These are phyloP conservation scores for Acleris sparsana DNA, from an alignment of 2,888 invertebrate genomes.

Conservation along the genomic window DNA sequence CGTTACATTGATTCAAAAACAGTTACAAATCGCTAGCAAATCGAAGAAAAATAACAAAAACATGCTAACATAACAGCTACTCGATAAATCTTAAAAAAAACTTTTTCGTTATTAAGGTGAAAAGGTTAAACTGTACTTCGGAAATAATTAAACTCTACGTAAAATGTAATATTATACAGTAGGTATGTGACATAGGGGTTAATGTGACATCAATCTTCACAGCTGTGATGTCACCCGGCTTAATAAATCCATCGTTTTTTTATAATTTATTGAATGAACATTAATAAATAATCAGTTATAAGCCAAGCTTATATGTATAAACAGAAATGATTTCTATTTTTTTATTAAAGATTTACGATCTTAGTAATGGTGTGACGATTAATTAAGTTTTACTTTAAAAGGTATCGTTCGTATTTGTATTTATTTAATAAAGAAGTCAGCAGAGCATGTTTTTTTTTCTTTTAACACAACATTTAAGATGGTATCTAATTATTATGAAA, in stretches of 20 bases:
- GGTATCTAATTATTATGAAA: too few species aligned
- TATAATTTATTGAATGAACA: constrained; percentile 19
- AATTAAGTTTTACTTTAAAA: constrained; percentile 6
- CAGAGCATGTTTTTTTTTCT: neutral
- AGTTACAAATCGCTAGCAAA: constrained; percentile 7
- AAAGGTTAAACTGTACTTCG: constrained; percentile 16
- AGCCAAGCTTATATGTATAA: neutral
- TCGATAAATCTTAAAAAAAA: constrained; percentile 11
- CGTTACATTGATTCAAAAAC: too few species aligned
- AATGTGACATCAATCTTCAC: constrained; percentile 29
- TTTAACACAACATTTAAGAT: neutral
- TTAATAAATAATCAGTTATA: constrained; percentile 28
- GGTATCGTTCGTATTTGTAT: neutral
- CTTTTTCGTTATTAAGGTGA: neutral
- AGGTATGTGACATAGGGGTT: constrained; percentile 32
- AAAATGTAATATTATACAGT: constrained; percentile 28
- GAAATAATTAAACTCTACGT: constrained; percentile 9
- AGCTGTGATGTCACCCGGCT: constrained; percentile 29
- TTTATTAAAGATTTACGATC: constrained; percentile 22
- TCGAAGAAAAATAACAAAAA: constrained; percentile 7
- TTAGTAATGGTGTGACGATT: constrained; percentile 15
- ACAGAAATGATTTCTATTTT: neutral
- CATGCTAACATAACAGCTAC: constrained; percentile 13
- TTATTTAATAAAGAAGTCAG: neutral
- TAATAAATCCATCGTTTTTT: constrained; percentile 15